Conservation (phyloP, 2,113 vertebrate genomes). For the Brachyistius frenatus region DNA sequence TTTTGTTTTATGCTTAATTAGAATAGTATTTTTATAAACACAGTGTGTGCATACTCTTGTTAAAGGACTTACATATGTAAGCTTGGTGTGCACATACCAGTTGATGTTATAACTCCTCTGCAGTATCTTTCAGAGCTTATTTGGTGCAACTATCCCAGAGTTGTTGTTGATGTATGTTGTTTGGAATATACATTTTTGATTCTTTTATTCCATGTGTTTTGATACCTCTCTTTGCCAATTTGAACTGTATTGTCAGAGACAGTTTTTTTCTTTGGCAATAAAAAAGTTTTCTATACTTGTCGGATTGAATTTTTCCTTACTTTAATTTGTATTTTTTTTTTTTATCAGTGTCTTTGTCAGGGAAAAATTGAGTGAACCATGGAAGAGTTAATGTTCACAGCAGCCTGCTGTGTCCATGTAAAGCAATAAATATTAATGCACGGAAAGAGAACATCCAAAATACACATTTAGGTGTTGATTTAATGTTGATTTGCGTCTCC, state of each 20-base stretch:
- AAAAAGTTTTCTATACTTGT: background rate
- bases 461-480: too few species aligned
- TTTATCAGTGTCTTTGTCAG: background rate
- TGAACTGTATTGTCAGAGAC: too few species aligned
- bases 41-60: background rate
- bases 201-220: background rate
- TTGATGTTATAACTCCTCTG: background rate
- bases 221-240: too few species aligned
- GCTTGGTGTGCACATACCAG: background rate
- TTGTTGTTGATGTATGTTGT: background rate
- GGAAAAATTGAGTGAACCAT: too few species aligned
- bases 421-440: too few species aligned
- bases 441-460: too few species aligned
- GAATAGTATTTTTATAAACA: background rate
- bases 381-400: too few species aligned
- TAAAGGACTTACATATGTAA: background rate
- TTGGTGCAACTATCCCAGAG: background rate
- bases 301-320: background rate
- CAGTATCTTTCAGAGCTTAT: background rate
- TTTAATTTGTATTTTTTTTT: too few species aligned
- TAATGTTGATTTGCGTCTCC: too few species aligned
- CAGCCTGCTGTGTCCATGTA: too few species aligned
- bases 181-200: background rate
- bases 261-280: constrained; percentile 33
- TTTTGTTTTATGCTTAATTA: constrained; percentile 4